Evolutionary conservation across 2,888 invertebrate species (phyloP), one percentile per base, ranked within the genome.

Genomic region (Ectobius pallidus): DNA sequence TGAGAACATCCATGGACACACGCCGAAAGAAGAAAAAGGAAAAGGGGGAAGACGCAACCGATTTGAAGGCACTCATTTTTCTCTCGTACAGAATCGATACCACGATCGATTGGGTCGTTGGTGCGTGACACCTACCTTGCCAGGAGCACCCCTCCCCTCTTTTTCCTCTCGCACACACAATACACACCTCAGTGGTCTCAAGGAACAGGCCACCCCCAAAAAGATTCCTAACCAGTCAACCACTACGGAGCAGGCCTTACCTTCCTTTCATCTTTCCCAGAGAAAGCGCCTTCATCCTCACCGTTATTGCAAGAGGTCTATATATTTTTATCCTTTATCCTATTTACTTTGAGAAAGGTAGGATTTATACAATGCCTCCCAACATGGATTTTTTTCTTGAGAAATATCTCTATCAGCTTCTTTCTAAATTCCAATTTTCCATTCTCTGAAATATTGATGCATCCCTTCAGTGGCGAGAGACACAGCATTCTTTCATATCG

Each of bases 51-150:
- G 20, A 27, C 27, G 22, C 30, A 27, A n/a, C n/a, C 67, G 25
- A 46, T 46, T 30, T 44, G 9, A 46, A 18, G 16, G 27, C 55
- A 18, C 58, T 55, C 69, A n/a, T 18, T 58, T 55, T 55, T 39
- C 55, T 58, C 39, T 55, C n/a, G 32, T n/a, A 7, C 20, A 25
- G 55, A n/a, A 55, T 75, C 72, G 74, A 72, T 75, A 75, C 70
- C 73, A 67, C 78, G 78, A 80, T 80, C 79, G 78, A 77, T 80
- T 77, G 76, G 77, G 75, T 78, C 78, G 75, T 73, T 78, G 79
- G 78, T 79, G 79, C 79, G 80, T 80, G 79, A 79, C 79, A 79
- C 79, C 58, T 75, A 71, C 74, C 73, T 72, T 68, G 65, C 73
- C 58, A 30, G 49, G 22, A n/a, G n/a, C n/a, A n/a, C 65, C 34